Percentiles rank a stretch among this genome's conserved stretches.
Evolutionary conservation across 1,140 invertebrate genomes (phyloP).

Genomic region (Phymastichus coffea): DNA sequence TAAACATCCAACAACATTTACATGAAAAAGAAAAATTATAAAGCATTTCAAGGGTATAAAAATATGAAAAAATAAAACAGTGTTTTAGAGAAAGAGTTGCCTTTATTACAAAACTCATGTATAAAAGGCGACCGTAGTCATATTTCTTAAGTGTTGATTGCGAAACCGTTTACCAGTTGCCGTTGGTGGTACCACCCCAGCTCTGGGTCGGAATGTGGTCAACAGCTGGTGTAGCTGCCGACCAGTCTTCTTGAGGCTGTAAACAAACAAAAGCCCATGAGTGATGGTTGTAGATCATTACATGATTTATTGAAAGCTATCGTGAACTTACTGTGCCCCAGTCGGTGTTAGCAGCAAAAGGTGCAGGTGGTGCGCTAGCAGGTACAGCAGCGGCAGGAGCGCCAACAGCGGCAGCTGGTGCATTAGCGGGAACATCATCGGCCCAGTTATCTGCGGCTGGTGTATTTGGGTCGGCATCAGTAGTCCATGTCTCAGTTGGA

Average conservation of each 20-base stretch:
- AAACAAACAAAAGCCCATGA: slow-evolving; percentile 2
- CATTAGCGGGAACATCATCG: slow-evolving; percentile 46
- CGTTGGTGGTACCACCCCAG: slow-evolving; percentile 46
- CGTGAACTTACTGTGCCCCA: slow-evolving; percentile 55
- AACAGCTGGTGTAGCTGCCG: slow-evolving; percentile 31
- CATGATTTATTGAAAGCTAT: no score
- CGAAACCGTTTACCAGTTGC: slow-evolving; percentile 39
- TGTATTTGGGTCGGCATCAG: slow-evolving; percentile 48
- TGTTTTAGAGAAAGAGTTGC: background rate
- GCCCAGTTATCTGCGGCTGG: slow-evolving; percentile 58
- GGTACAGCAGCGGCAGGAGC: no score
- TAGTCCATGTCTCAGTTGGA: slow-evolving; percentile 51
- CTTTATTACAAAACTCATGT: slow-evolving; percentile 32
- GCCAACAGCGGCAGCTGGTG: slow-evolving; percentile 31
- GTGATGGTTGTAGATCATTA: no score
- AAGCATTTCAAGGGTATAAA: slow-evolving; percentile 4
- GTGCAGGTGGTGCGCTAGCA: slow-evolving; percentile 35
- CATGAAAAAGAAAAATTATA: no score
- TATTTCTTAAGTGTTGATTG: slow-evolving; percentile 14
- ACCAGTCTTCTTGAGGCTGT: slow-evolving; percentile 47
- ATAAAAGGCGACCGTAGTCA: slow-evolving; percentile 9
- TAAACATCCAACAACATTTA: no score
- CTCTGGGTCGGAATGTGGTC: slow-evolving; percentile 28
- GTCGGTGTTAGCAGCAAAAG: slow-evolving; percentile 53
- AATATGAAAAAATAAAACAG: slow-evolving; percentile 1